Conservation (phyloP, 2,888 invertebrate genomes). For the Hipparchia sbordonii region DNA sequence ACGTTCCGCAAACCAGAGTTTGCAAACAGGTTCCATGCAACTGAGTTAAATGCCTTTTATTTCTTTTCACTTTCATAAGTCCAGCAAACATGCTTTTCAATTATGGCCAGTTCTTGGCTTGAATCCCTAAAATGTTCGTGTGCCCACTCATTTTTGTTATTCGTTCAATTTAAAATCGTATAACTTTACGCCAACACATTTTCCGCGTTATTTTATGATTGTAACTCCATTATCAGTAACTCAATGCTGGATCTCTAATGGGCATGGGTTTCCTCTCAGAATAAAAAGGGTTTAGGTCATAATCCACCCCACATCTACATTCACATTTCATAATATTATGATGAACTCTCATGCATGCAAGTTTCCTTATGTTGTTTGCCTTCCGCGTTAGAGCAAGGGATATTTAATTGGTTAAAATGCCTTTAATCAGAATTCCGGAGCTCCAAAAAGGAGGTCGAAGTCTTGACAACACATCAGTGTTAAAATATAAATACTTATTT, state of each 20-base stretch:
- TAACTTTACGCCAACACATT: background rate
- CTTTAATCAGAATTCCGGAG: too few relatives aligned
- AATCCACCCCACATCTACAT: too few relatives aligned
- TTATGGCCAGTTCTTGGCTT: slow-evolving; percentile 57
- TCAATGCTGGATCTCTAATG: too few relatives aligned
- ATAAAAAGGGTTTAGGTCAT: too few relatives aligned
- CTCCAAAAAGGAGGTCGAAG: too few relatives aligned
- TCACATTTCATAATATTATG: too few relatives aligned
- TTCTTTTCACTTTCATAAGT: slow-evolving; percentile 65
- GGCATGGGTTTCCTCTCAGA: too few relatives aligned
- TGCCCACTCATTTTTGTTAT: slow-evolving; percentile 54
- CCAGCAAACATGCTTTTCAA: slow-evolving; percentile 60
- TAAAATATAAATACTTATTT: background rate
- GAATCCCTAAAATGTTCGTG: slow-evolving; percentile 58
- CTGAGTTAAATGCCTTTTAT: slow-evolving; percentile 65
- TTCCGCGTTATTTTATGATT: background rate
- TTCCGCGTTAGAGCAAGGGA: too few relatives aligned
- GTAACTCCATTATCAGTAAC: too few relatives aligned
- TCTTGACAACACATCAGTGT: background rate
- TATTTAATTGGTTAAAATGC: too few relatives aligned
- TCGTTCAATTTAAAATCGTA: background rate
- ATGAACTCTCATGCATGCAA: too few relatives aligned
- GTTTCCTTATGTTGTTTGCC: too few relatives aligned
- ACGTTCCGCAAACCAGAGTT: slow-evolving; percentile 77
- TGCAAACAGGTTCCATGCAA: slow-evolving; percentile 71